phyloP scores from a whole-genome alignment of 2,113 vertebrate species.

The Xenus cinereus region DNA sequence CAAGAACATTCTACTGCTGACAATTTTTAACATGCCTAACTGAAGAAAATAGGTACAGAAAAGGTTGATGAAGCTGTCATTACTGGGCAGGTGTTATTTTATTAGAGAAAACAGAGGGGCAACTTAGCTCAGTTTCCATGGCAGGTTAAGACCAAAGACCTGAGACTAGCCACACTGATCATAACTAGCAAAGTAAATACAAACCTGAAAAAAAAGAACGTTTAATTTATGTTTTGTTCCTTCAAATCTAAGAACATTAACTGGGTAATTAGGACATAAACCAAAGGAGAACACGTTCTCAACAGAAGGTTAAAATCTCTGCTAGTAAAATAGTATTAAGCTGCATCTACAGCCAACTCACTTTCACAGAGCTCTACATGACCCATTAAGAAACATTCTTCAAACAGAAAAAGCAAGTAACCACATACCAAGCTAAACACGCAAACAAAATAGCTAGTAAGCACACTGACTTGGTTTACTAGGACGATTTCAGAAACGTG shows the following conservation, averaged over 20 bases:
- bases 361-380: background rate
- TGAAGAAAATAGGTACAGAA: background rate
- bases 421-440: background rate
- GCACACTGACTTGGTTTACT: background rate
- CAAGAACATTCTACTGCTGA: background rate
- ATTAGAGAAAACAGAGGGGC: background rate
- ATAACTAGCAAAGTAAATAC: background rate
- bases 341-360: background rate
- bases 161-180: background rate
- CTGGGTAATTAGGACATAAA: background rate
- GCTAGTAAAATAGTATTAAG: background rate
- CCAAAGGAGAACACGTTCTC: background rate
- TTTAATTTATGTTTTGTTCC: background rate
- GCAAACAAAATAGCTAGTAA: background rate
- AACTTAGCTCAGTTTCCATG: background rate
- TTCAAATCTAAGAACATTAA: background rate
- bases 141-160: background rate
- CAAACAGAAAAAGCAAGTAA: background rate
- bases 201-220: background rate
- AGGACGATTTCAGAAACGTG: background rate
- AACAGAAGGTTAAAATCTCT: background rate
- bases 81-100: background rate
- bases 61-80: background rate
- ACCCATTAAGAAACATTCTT: background rate
- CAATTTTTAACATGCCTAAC: background rate